Evolutionary conservation across 2,113 vertebrate species (phyloP).

Genomic region (Baryphthengus martii): DNA sequence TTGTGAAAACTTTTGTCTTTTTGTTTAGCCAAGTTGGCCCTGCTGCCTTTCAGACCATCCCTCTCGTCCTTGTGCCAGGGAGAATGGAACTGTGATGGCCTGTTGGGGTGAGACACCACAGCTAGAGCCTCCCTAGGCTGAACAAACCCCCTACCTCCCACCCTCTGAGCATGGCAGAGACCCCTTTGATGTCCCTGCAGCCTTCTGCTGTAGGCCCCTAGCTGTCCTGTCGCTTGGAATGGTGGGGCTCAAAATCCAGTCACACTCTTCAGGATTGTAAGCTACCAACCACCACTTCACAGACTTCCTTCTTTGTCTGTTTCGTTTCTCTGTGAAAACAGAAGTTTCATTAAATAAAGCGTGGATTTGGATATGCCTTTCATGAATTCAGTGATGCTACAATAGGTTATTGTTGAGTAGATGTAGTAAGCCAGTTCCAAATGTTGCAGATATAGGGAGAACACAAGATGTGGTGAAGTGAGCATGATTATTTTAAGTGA

Average conservation of each 20-base stretch:
- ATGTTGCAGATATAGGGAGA: not conserved
- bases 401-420: not conserved
- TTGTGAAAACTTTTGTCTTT: not conserved
- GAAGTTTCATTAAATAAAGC: not conserved
- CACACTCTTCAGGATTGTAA: not conserved
- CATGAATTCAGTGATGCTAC: not conserved
- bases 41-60: not conserved
- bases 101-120: not conserved
- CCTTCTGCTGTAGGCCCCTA: not conserved
- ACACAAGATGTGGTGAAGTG: not conserved
- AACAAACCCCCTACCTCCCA: not conserved
- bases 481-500: not conserved
- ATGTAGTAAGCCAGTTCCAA: not conserved
- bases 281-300: not conserved
- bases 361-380: not conserved
- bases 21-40: accelerated
- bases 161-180: not conserved
- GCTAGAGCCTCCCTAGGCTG: not conserved
- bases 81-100: not conserved
- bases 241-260: not conserved
- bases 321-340: not conserved
- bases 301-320: not conserved
- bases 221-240: not conserved
- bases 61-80: accelerated
- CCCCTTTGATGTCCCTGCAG: accelerated